Conservation (phyloP, 2,888 invertebrate genomes). For the Deroplatys truncata region DNA sequence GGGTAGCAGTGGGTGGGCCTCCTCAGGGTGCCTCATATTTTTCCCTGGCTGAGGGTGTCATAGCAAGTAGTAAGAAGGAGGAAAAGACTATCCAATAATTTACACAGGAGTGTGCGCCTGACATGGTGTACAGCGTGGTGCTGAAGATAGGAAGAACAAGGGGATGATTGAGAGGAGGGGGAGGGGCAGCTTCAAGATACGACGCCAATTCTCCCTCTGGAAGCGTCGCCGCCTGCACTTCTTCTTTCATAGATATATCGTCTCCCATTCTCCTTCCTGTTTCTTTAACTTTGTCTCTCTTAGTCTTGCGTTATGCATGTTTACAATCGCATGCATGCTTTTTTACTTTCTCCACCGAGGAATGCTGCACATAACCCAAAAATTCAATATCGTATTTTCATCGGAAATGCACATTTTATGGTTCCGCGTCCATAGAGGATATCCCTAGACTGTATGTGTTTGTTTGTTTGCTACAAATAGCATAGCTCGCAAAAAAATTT, state of each 20-base stretch:
- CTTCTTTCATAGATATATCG: background rate
- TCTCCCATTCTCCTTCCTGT: background rate
- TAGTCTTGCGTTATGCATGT: background rate
- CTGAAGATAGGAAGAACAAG: conserved; percentile 14
- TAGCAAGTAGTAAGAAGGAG: background rate
- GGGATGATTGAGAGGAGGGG: conserved; percentile 3
- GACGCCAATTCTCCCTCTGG: background rate
- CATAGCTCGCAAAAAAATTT: too few species aligned
- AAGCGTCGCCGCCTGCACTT: background rate
- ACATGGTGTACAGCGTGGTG: background rate
- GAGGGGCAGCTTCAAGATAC: background rate
- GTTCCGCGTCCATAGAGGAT: too few species aligned
- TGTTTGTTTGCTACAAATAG: too few species aligned
- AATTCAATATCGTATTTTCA: too few species aligned
- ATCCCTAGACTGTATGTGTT: too few species aligned
- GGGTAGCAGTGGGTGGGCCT: background rate
- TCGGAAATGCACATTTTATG: too few species aligned
- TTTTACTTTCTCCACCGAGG: background rate
- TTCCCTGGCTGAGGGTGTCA: background rate
- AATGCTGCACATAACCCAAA: too few species aligned
- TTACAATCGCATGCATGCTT: background rate
- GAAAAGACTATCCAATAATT: conserved; percentile 16
- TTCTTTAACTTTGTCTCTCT: background rate
- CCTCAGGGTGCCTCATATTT: background rate
- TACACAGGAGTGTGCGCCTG: background rate